These are phyloP conservation scores for Tromatobia lineatoria DNA, from an alignment of 2,888 invertebrate species.

Conservation along the genomic window DNA sequence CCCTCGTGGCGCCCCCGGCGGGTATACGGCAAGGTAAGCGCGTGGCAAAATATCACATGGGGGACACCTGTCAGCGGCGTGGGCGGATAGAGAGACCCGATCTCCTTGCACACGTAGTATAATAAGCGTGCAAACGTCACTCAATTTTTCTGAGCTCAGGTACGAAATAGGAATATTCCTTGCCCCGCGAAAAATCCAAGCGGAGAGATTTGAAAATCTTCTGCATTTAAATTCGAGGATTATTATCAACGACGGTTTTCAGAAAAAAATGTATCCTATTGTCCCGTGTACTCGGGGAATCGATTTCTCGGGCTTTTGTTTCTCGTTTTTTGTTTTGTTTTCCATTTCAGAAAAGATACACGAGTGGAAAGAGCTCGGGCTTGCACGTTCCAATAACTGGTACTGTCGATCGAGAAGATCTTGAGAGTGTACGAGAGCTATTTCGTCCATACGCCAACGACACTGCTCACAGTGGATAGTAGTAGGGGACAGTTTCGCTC, in stretches of 20 bases:
- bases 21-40: constrained; percentile 10
- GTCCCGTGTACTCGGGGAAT: background rate
- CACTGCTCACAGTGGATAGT: constrained; percentile 4
- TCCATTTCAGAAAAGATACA: background rate
- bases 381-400: constrained; percentile 66
- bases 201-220: background rate
- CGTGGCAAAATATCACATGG: constrained; percentile 59
- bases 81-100: constrained; percentile 26
- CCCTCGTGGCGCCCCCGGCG: constrained; percentile 39
- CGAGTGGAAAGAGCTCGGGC: constrained; percentile 34
- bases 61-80: constrained; percentile 53
- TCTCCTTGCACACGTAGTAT: constrained; percentile 49
- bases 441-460: constrained; percentile 65
- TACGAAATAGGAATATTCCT: background rate
- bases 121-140: constrained; percentile 54
- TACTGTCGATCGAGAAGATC: constrained; percentile 57
- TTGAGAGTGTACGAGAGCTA: constrained; percentile 45
- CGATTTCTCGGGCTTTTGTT: background rate
- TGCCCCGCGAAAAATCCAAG: background rate
- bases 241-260: background rate
- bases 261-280: background rate
- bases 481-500: background rate
- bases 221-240: constrained; percentile 44
- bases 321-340: background rate
- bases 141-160: constrained; percentile 14